Percentiles rank a stretch among this genome's conserved stretches.
These are phyloP conservation scores for Eupelmus urozonus DNA, from an alignment of 2,888 invertebrate genomes.

Conservation along the genomic window DNA sequence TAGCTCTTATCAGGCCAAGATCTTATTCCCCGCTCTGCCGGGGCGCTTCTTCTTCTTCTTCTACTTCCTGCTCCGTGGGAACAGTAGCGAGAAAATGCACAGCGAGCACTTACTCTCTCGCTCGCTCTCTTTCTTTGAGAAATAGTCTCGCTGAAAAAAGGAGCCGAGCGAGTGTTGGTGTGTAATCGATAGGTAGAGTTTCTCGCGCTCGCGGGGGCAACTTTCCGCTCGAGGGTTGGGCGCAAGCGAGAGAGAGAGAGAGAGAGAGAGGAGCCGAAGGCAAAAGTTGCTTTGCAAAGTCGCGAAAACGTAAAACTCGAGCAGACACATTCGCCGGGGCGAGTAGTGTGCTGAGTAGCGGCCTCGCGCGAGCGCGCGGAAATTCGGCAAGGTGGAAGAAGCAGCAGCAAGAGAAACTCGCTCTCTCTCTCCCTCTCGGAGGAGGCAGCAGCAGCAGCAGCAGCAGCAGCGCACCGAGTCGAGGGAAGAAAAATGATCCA, in stretches of 20 bases:
- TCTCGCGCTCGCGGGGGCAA: conserved; percentile 5
- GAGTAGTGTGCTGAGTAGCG: conserved; percentile 28
- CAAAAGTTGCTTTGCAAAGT: conserved; percentile 59
- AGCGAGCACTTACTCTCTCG: conserved; percentile 43
- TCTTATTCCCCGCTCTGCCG: conserved; percentile 49
- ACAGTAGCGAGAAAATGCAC: conserved; percentile 47
- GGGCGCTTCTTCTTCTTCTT: conserved; percentile 37
- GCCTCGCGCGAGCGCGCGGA: conserved; percentile 57
- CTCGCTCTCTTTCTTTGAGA: not conserved
- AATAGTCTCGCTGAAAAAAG: not conserved
- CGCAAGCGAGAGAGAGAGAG: conserved; percentile 29
- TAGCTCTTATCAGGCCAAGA: conserved; percentile 40
- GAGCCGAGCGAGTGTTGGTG: not conserved
- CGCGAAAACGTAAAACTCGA: conserved; percentile 58
- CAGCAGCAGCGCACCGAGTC: conserved; percentile 72
- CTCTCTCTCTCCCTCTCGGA: no score
- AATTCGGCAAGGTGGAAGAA: conserved; percentile 63
- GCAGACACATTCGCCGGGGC: conserved; percentile 46
- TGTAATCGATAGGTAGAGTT: conserved; percentile 57
- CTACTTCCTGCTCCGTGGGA: conserved; percentile 10
- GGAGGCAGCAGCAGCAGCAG: no score
- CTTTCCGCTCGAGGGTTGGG: conserved; percentile 18
- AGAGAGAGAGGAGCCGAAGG: not conserved
- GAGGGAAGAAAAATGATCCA: conserved; percentile 88
- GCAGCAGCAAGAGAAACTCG: conserved; percentile 65